Evolutionary conservation across 2,888 invertebrate genomes (phyloP), one percentile per base, ranked within the genome.

Genomic region (Norana najaformis): DNA sequence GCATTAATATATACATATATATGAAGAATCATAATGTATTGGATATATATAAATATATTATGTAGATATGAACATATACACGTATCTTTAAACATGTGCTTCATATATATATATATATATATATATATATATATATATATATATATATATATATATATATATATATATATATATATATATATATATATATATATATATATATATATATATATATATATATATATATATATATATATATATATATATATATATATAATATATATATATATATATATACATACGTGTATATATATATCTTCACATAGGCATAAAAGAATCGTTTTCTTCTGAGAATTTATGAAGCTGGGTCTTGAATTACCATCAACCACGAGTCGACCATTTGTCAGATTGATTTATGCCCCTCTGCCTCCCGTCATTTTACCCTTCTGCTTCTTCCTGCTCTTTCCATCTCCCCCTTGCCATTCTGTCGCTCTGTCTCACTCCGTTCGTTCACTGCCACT

Each of bases 321-420:
- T 69, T 69, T n/a, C n/a, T 69, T 69, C 69, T 30, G 69, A 69
- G 69, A 69, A 69, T 69, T 69, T 69, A 69, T 69, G 69, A n/a
- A 8, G 85, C 85, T n/a, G 20, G 18, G 14, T 85, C 85, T 85
- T 85, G 85, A 37, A 85, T 85, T 85, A 85, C 85, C 85, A 85
- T 35, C 85, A 85, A 37, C 85, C 23, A 85, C 11, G 18, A 34
- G 37, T 37, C 85, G 37, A 37, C 85, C 85, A 85, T 85, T 85
- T 85, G 85, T 85, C 85, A 85, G 85, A 37, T 35, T 85, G 85
- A 85, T 85, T 85, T 85, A 85, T 85, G 14, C 36, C 85, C 85
- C 34, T 20, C 20, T 37, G 20, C 37, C 37, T 85, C 37, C 16
- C 36, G 8, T 36, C 85, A 35, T 6, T 14, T 20, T 85, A 18